Evolutionary conservation across 2,888 invertebrate species (phyloP), one percentile per base, ranked within the genome.

Genomic region (Seira musarum): DNA sequence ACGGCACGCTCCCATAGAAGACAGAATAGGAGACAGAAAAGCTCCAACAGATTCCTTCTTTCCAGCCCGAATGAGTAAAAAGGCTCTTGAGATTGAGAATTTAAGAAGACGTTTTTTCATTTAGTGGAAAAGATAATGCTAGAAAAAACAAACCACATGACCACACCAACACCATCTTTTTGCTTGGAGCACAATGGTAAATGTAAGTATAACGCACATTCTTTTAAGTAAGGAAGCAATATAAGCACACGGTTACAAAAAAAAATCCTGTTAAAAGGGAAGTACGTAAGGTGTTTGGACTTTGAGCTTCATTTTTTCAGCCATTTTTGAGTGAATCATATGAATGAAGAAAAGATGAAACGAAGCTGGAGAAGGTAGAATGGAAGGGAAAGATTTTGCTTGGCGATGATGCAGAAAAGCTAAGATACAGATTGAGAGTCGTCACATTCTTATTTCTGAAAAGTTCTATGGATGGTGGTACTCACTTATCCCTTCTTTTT

Each of bases 391-490:
- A 25, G 25, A 6, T 49, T 75, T 66, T 60, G 35, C 63, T 40
- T 57, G 64, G 70, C 17, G 63, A 76, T 69, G 76, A 76, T 68
- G 76, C 64, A 70, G 77, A 77, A 70, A 76, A 69, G 46, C 21
- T 24, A 49, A 66, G 35, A 6, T 40, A 40, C 40, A 40, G 40
- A 40, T 40, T 40, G 40, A 40, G 13, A 40, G 40, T 40, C 40
- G 40, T 40, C 40, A 40, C 40, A 13, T 40, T n/a, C 40, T 40
- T 40, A 6, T n/a, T 40, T 40, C 13, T 40, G 69, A 35, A 10
- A 10, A 64, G 57, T 30, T n/a, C 21, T 71, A n/a, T n/a, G n/a
- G n/a, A n/a, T n/a, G n/a, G n/a, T 40, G 22, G 13, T 65, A 40
- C 6, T 19, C 40, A 21, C 40, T 40, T 68, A n/a, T 49, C n/a